Base-by-base conservation (phyloP, 2,888 invertebrate species). In the Phengaris arion region DNA sequence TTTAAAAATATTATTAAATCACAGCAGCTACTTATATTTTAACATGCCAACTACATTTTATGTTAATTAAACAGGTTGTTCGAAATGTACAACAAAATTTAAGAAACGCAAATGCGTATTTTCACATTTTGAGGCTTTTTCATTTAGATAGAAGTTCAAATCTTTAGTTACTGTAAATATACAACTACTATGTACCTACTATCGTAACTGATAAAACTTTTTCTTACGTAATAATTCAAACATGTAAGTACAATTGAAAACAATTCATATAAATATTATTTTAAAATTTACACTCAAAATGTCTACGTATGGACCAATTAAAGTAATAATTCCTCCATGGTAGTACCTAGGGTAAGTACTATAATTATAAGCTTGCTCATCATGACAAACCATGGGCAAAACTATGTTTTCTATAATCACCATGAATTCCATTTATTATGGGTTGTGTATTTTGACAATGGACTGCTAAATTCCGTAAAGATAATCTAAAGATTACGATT, bases 1-100 rank as follows among this genome's bases (percentile, higher is more conserved):
- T 52, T 70, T 22, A 52, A 70, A 64, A 52, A 72, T 72, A 54
- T 72, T 35, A 22, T 54, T 54, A 13, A 22, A 72, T 72, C 22
- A 22, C 59, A 59, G 59, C 15, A 59, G 22, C 9, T 10, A 57
- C 57, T 57, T 57, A 15, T 3, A 7, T 15, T 22, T 54, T 9
- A 13, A 48, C 48, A 48, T 7, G 8, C 6, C 6, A 48, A 48
- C 35, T 35, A 35, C 6, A 48, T 48, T 48, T 6, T 48, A 48
- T 48, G 48, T 48, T 48, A 48, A 6, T 48, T 48, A 4, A 35
- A 35, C 35, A 3, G 35, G 2, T 35, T 35, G 4, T 35, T 35
- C 35, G 4, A 35, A 35, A 35, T 35, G 1, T 35, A 4, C 0
- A 35, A 3, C 35, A 35, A 35, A 35, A 35, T 2, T 35, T 3